Percentiles rank a stretch among this genome's conserved stretches.
Evolutionary conservation across 1,140 invertebrate genomes (phyloP).

Genomic region (Lasioglossum albipes): DNA sequence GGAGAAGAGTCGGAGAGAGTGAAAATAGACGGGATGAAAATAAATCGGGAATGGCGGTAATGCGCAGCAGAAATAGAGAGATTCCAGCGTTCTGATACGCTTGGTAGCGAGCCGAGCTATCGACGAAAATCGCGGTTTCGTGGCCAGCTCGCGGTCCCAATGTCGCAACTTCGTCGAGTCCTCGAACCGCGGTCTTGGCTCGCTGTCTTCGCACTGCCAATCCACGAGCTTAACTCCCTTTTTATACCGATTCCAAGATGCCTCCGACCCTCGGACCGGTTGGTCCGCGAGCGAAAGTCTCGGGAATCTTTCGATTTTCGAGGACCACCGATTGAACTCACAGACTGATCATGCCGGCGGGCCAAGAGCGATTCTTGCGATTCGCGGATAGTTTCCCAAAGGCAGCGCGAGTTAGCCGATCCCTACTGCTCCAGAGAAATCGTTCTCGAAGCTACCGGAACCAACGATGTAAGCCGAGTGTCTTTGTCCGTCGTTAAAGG

Average conservation of each 20-base stretch:
- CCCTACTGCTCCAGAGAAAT: neutral
- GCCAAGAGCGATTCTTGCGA: neutral
- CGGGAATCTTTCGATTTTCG: neutral
- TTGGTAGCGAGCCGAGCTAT: constrained; percentile 4
- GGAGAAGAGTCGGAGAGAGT: constrained; percentile 42
- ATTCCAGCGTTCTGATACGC: constrained; percentile 55
- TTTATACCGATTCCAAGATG: neutral
- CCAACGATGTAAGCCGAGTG: constrained; percentile 15
- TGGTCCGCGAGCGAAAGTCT: neutral
- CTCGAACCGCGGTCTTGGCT: constrained; percentile 6
- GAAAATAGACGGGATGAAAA: constrained; percentile 64
- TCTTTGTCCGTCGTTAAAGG: constrained; percentile 36
- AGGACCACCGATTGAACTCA: neutral
- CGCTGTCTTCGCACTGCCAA: neutral
- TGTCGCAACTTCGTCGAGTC: neutral
- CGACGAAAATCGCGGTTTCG: constrained; percentile 33
- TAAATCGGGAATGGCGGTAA: constrained; percentile 59
- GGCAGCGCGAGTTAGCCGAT: constrained; percentile 17
- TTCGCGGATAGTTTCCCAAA: neutral
- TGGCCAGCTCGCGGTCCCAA: neutral
- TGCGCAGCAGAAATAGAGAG: constrained; percentile 53
- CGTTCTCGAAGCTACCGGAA: constrained; percentile 19
- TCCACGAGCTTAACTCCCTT: constrained; percentile 5
- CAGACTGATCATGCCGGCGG: neutral
- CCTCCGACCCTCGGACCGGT: neutral